These are phyloP conservation scores for Caenorhabditis japonica DNA, from an alignment of 2,888 invertebrate species.

Conservation along the genomic window DNA sequence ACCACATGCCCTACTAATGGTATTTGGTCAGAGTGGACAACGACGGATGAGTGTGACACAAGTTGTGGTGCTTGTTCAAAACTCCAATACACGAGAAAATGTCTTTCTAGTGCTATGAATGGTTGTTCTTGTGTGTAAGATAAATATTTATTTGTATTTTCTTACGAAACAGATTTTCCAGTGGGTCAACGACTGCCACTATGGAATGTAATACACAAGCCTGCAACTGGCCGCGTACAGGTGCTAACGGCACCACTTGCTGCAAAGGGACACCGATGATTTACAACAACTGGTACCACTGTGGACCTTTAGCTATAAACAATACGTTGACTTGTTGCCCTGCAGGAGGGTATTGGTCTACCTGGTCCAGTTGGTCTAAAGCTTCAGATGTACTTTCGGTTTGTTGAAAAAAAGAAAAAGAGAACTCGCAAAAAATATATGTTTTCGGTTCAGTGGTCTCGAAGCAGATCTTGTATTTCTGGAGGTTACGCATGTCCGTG, in stretches of 20 bases:
- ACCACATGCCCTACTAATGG: slow-evolving; percentile 25
- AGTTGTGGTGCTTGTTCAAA: slow-evolving; percentile 33
- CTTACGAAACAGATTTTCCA: not conserved
- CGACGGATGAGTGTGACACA: slow-evolving; percentile 15
- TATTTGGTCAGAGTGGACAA: slow-evolving; percentile 35
- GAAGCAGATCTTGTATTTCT: slow-evolving; percentile 20
- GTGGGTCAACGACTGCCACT: slow-evolving; percentile 9
- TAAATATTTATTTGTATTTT: not conserved
- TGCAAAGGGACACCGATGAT: slow-evolving; percentile 19
- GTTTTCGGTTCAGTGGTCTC: slow-evolving; percentile 13
- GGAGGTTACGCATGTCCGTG: slow-evolving; percentile 22
- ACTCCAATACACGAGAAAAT: slow-evolving; percentile 15
- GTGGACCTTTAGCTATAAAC: slow-evolving; percentile 15
- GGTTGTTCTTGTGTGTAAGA: slow-evolving; percentile 26
- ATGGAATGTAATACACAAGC: slow-evolving; percentile 26
- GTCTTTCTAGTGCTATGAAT: slow-evolving; percentile 14
- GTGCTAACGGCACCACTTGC: slow-evolving; percentile 10
- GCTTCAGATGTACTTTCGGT: not conserved
- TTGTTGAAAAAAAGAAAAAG: too few relatives aligned
- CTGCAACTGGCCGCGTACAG: slow-evolving; percentile 23
- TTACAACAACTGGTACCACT: slow-evolving; percentile 36
- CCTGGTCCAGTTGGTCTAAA: slow-evolving; percentile 1
- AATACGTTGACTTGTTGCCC: slow-evolving; percentile 30
- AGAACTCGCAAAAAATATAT: too few relatives aligned
- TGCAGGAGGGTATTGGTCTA: slow-evolving; percentile 35